Evolutionary conservation across 2,797 vertebrate species (phyloP).

Genomic region (Mustela erminea): DNA sequence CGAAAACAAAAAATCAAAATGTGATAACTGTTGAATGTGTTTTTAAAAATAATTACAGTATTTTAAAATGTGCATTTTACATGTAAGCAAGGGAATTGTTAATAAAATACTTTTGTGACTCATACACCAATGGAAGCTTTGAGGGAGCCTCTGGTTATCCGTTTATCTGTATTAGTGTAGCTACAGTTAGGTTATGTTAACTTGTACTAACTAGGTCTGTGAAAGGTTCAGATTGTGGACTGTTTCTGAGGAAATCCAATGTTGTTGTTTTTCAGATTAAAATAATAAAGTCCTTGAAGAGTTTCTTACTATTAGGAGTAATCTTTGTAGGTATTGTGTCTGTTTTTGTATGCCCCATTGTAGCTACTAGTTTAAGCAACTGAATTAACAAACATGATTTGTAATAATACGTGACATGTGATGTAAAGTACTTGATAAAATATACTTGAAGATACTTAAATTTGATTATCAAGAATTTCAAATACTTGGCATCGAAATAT

Average conservation of each 20-base stretch:
- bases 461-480: slow-evolving; percentile 43
- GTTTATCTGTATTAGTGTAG: slow-evolving; percentile 1
- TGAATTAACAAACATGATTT: slow-evolving; percentile 46
- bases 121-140: slow-evolving; percentile 25
- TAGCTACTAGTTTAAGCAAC: slow-evolving; percentile 10
- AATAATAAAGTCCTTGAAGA: slow-evolving; percentile 48
- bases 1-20: slow-evolving; percentile 45
- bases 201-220: slow-evolving; percentile 49
- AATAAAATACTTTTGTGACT: slow-evolving; percentile 21
- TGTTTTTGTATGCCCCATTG: not conserved
- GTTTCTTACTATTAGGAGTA: slow-evolving; percentile 44
- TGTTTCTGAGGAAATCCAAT: slow-evolving; percentile 62
- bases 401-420: not conserved
- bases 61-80: slow-evolving; percentile 40
- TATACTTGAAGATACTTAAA: not conserved
- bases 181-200: slow-evolving; percentile 15
- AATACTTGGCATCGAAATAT: not conserved
- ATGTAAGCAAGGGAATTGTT: slow-evolving; percentile 31
- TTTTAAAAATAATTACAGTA: not conserved
- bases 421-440: not conserved
- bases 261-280: slow-evolving; percentile 50
- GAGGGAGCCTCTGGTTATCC: not conserved
- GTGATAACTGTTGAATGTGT: not conserved
- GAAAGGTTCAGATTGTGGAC: slow-evolving; percentile 33
- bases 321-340: not conserved